phyloP scores from a whole-genome alignment of 1,140 invertebrate genomes.

The Pseudomyrmex cubaensis region DNA sequence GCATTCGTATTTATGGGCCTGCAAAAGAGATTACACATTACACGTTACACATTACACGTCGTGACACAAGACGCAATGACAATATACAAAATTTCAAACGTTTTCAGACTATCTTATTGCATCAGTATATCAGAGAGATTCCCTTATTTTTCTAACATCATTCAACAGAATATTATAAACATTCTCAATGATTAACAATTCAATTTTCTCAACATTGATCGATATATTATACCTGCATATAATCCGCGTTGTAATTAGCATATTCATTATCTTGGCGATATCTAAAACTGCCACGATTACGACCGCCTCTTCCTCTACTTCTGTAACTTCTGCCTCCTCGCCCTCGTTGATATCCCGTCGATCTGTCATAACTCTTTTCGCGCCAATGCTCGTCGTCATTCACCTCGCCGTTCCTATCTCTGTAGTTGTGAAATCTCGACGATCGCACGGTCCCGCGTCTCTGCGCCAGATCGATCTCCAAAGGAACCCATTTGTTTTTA shows the following conservation, averaged over 20 bases:
- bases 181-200: neutral
- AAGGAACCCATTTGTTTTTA: slow-evolving; percentile 92
- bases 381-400: slow-evolving; percentile 78
- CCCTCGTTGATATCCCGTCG: slow-evolving; percentile 74
- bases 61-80: neutral
- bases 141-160: slow-evolving; percentile 4
- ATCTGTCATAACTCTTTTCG: slow-evolving; percentile 81
- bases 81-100: slow-evolving; percentile 36
- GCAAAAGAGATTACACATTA: slow-evolving; percentile 65
- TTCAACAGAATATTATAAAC: slow-evolving; percentile 15
- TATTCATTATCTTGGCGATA: slow-evolving; percentile 84
- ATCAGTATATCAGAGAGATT: slow-evolving; percentile 63
- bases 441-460: slow-evolving; percentile 81
- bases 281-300: slow-evolving; percentile 77
- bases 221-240: slow-evolving; percentile 81
- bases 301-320: slow-evolving; percentile 78
- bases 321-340: slow-evolving; percentile 78
- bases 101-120: slow-evolving; percentile 68
- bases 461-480: slow-evolving; percentile 89
- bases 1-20: slow-evolving; percentile 81
- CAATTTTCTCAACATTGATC: neutral
- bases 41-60: neutral
- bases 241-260: slow-evolving; percentile 84
- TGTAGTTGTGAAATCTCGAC: slow-evolving; percentile 80
- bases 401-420: slow-evolving; percentile 81